Conservation (phyloP, 2,797 vertebrate genomes). For the Gallinago solitaria region DNA sequence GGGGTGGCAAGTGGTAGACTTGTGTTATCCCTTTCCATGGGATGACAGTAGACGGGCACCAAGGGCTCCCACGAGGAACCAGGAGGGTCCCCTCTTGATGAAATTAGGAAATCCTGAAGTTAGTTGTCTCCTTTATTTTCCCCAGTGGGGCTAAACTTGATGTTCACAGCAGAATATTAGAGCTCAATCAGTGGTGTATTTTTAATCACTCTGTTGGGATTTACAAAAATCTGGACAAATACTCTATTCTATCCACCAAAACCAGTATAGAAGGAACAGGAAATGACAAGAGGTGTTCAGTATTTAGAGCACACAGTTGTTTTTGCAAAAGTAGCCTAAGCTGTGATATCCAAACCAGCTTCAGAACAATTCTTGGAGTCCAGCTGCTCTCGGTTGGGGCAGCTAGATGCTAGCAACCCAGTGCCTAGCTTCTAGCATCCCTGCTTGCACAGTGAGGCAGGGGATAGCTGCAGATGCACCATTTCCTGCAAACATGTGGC, state of each 20-base stretch:
- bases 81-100: not conserved
- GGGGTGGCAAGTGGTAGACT: not conserved
- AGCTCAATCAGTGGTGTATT: not conserved
- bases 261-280: not conserved
- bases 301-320: not conserved
- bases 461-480: not conserved
- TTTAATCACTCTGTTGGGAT: not conserved
- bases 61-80: accelerated
- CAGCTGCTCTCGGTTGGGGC: accelerated
- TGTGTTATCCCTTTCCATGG: not conserved
- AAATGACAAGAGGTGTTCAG: not conserved
- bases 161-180: not conserved
- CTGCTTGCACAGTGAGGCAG: not conserved
- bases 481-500: not conserved
- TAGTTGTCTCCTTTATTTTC: not conserved
- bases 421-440: not conserved
- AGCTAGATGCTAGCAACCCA: not conserved
- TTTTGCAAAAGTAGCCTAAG: not conserved
- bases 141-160: not conserved
- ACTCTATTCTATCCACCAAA: not conserved
- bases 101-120: not conserved
- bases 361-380: not conserved
- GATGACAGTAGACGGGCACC: not conserved
- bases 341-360: not conserved
- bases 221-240: not conserved